Conservation (phyloP, 2,797 vertebrate species). For the Acrossocheilus wenchowensis region DNA sequence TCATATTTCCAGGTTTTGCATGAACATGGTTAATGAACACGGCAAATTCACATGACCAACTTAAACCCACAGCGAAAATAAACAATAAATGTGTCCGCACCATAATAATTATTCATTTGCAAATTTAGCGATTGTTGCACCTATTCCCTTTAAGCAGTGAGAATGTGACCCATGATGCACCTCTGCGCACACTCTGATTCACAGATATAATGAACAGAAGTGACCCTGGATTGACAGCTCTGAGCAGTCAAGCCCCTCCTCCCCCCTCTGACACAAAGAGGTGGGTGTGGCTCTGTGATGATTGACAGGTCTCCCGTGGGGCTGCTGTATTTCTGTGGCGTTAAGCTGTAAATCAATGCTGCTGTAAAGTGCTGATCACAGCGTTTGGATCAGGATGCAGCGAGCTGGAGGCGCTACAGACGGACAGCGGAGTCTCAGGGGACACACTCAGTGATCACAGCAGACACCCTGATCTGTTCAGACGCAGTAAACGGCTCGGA, state of each 20-base stretch:
- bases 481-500: background rate
- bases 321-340: conserved; percentile 49
- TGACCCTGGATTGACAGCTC: conserved; percentile 7
- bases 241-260: background rate
- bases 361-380: conserved; percentile 60
- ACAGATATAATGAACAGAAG: conserved; percentile 25
- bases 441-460: conserved; percentile 49
- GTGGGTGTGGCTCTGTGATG: conserved; percentile 44
- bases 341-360: conserved; percentile 58
- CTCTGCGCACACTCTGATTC: background rate
- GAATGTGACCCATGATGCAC: conserved; percentile 17
- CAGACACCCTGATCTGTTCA: conserved; percentile 16
- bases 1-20: background rate
- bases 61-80: background rate
- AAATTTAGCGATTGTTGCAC: background rate
- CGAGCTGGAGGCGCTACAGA: conserved; percentile 36
- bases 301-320: conserved; percentile 55
- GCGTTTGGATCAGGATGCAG: conserved; percentile 34
- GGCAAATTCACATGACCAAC: background rate
- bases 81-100: background rate
- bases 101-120: background rate
- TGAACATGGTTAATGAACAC: background rate
- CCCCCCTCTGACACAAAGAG: conserved; percentile 46
- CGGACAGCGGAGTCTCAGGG: conserved; percentile 44
- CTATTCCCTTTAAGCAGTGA: background rate